Conservation (phyloP, 2,888 invertebrate genomes). For the Escarpia spicata region DNA sequence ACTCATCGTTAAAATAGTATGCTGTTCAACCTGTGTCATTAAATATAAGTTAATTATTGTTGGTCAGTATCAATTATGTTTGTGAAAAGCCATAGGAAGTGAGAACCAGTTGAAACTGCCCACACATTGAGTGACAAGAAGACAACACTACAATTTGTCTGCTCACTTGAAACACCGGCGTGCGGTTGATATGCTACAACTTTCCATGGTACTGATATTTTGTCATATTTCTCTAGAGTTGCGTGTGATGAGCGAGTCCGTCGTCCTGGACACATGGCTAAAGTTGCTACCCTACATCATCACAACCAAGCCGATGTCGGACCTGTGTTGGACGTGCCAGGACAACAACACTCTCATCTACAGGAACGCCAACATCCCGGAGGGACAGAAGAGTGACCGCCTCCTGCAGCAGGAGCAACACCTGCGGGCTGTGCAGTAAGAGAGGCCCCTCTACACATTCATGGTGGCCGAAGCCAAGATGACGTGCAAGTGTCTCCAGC, state of each 20-base stretch:
- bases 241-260: conserved; percentile 1
- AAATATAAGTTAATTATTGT: background rate
- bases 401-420: conserved; percentile 23
- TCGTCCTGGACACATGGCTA: conserved; percentile 21
- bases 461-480: conserved; percentile 17
- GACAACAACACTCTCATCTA: conserved; percentile 14
- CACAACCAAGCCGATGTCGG: background rate
- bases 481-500: background rate
- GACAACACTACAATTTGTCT: background rate
- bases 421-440: conserved; percentile 21
- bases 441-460: conserved; percentile 18
- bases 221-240: background rate
- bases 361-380: background rate
- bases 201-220: background rate
- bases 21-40: background rate
- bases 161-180: background rate
- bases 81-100: background rate
- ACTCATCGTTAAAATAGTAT: background rate
- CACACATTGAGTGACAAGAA: background rate
- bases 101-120: background rate
- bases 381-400: background rate
- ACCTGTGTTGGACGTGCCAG: conserved; percentile 26
- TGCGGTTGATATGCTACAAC: background rate
- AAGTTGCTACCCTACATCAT: background rate
- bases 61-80: background rate